These are phyloP conservation scores for Pseudochromis fuscus DNA, from an alignment of 2,797 vertebrate species.

Conservation along the genomic window DNA sequence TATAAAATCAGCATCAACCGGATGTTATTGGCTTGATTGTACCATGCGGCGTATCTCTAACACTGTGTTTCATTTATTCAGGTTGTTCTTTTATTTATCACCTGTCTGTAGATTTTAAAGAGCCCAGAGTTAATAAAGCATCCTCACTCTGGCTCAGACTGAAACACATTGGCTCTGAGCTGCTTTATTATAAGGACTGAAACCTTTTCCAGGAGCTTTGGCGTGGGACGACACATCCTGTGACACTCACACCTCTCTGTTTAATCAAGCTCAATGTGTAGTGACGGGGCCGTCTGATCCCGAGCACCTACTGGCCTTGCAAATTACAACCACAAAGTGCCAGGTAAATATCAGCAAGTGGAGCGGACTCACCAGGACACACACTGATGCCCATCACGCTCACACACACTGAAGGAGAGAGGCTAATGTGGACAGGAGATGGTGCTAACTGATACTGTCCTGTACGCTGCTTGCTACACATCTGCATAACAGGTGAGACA, in stretches of 20 bases:
- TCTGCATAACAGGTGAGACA: slow-evolving; percentile 3
- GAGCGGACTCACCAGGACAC: slow-evolving; percentile 37
- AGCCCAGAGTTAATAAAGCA: slow-evolving; percentile 61
- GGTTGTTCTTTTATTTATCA: too few species aligned
- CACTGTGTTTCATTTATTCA: too few species aligned
- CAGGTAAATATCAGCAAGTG: slow-evolving; percentile 55
- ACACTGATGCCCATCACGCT: slow-evolving; percentile 10
- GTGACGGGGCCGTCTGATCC: slow-evolving; percentile 46
- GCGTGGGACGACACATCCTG: slow-evolving; percentile 46
- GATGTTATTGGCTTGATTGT: too few species aligned
- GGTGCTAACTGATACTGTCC: slow-evolving; percentile 41
- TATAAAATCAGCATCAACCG: too few species aligned
- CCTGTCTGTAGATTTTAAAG: slow-evolving; percentile 27
- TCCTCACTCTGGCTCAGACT: slow-evolving; percentile 12
- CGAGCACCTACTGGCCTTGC: slow-evolving; percentile 43
- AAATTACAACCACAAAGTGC: slow-evolving; percentile 58
- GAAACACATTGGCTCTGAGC: slow-evolving; percentile 34
- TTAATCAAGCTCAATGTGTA: slow-evolving; percentile 62
- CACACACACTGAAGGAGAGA: neutral
- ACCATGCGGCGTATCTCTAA: too few species aligned
- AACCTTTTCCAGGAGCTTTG: slow-evolving; percentile 52
- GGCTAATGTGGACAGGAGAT: slow-evolving; percentile 8
- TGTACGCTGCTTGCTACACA: neutral
- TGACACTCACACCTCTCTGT: slow-evolving; percentile 17
- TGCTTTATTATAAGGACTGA: slow-evolving; percentile 73